Evolutionary conservation across 2,797 vertebrate genomes (phyloP).

Genomic region (Alcedo quadribrachys): DNA sequence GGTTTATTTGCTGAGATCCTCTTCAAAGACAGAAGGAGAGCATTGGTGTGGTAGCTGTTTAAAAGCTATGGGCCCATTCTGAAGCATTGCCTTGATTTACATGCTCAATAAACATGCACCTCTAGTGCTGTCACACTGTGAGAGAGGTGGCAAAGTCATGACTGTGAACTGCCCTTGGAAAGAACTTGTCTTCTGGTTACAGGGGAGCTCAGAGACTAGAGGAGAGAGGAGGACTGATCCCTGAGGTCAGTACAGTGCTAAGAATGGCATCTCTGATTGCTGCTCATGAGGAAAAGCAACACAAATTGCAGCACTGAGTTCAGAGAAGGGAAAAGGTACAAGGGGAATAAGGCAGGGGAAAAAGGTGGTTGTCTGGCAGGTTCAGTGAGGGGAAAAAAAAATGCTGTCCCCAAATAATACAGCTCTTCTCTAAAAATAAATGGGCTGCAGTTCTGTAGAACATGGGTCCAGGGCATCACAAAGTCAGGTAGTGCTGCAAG

Average conservation of each 20-base stretch:
- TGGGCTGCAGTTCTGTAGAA: not conserved
- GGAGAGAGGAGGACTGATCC: not conserved
- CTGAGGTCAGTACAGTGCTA: not conserved
- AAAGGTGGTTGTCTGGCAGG: not conserved
- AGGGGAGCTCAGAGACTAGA: not conserved
- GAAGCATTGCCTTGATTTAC: not conserved
- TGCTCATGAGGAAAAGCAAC: not conserved
- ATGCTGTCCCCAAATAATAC: not conserved
- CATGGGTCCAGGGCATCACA: not conserved
- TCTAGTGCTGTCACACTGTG: not conserved
- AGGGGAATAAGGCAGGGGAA: not conserved
- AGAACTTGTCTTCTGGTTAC: not conserved
- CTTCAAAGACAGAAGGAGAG: not conserved
- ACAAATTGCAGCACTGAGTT: not conserved
- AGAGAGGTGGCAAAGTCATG: not conserved
- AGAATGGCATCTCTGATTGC: not conserved
- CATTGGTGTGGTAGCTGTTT: not conserved
- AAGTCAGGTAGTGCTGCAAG: not conserved
- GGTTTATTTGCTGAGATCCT: not conserved
- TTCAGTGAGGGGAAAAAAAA: not conserved
- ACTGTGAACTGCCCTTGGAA: not conserved
- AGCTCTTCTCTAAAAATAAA: not conserved
- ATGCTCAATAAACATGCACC: not conserved
- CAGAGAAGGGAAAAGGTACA: not conserved
- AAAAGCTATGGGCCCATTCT: not conserved